These are phyloP conservation scores for Oplegnathus fasciatus DNA, from an alignment of 2,113 vertebrate species.

Conservation along the genomic window DNA sequence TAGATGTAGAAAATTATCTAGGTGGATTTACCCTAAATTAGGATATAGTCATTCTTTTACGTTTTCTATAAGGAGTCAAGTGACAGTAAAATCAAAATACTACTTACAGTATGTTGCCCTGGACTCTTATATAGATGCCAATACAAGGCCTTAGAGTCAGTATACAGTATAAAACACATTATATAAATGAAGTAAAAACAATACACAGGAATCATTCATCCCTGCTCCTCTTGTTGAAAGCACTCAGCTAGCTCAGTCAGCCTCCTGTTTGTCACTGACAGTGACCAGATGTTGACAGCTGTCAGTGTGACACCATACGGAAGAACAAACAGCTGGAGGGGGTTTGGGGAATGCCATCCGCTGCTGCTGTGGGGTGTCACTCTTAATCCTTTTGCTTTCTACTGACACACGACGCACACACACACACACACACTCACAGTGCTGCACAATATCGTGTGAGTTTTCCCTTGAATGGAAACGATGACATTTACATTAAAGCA, in stretches of 20 bases:
- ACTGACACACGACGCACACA: neutral
- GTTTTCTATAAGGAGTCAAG: neutral
- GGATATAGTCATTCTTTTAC: neutral
- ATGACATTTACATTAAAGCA: neutral
- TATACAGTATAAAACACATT: neutral
- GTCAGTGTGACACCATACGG: slow-evolving; percentile 31
- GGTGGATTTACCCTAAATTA: no score
- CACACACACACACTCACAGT: neutral
- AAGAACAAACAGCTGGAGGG: slow-evolving; percentile 59
- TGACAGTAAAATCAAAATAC: neutral
- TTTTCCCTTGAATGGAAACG: neutral
- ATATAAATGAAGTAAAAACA: neutral
- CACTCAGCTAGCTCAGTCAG: neutral
- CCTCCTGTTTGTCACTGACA: slow-evolving; percentile 25
- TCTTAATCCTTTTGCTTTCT: slow-evolving; percentile 25
- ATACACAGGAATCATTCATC: neutral
- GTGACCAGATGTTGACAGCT: slow-evolving; percentile 56
- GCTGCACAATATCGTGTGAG: neutral
- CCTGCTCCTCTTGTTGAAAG: neutral
- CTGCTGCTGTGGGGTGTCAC: slow-evolving; percentile 27
- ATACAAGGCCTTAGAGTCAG: neutral
- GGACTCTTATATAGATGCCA: neutral
- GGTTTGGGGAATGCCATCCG: slow-evolving; percentile 24
- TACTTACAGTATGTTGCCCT: neutral
- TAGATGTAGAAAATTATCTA: neutral